Percentiles rank a stretch among this genome's conserved stretches.
Evolutionary conservation across 2,888 invertebrate genomes (phyloP).

Genomic region (Hybos culiciformis): DNA sequence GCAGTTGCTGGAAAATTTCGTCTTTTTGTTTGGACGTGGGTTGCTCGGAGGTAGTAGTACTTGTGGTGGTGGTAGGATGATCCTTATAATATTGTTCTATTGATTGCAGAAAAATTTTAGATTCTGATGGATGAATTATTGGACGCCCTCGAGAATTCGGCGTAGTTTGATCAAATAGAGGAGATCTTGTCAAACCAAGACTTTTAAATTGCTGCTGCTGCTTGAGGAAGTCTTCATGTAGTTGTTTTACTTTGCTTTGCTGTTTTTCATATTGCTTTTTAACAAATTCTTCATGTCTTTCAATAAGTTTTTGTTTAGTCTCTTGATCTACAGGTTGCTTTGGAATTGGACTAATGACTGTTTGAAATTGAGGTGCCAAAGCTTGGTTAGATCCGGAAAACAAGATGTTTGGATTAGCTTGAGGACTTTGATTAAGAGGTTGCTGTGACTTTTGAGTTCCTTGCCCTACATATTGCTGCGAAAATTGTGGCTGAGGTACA

Average conservation of each 20-base stretch:
- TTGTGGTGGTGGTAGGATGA: slow-evolving; percentile 55
- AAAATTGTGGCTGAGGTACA: background rate
- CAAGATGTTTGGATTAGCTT: slow-evolving; percentile 9
- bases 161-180: slow-evolving; percentile 5
- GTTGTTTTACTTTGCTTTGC: slow-evolving; percentile 57
- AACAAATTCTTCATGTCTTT: slow-evolving; percentile 61
- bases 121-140: slow-evolving; percentile 44
- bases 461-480: slow-evolving; percentile 14
- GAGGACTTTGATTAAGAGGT: slow-evolving; percentile 11
- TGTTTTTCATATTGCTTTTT: slow-evolving; percentile 69
- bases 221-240: slow-evolving; percentile 55
- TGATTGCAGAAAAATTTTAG: slow-evolving; percentile 49
- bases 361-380: slow-evolving; percentile 31
- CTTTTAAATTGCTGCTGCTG: slow-evolving; percentile 53
- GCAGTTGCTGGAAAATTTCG: slow-evolving; percentile 27
- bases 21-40: slow-evolving; percentile 28
- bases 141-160: slow-evolving; percentile 24
- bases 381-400: slow-evolving; percentile 19
- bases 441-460: background rate
- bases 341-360: slow-evolving; percentile 18
- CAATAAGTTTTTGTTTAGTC: slow-evolving; percentile 57
- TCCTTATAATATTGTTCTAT: slow-evolving; percentile 51
- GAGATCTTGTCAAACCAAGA: slow-evolving; percentile 1
- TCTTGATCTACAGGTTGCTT: slow-evolving; percentile 40
- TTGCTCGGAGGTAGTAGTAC: slow-evolving; percentile 40